Percentiles rank a stretch among this genome's conserved stretches.
These are phyloP conservation scores for Idris sp. DNA, from an alignment of 1,140 invertebrate species.

Conservation along the genomic window DNA sequence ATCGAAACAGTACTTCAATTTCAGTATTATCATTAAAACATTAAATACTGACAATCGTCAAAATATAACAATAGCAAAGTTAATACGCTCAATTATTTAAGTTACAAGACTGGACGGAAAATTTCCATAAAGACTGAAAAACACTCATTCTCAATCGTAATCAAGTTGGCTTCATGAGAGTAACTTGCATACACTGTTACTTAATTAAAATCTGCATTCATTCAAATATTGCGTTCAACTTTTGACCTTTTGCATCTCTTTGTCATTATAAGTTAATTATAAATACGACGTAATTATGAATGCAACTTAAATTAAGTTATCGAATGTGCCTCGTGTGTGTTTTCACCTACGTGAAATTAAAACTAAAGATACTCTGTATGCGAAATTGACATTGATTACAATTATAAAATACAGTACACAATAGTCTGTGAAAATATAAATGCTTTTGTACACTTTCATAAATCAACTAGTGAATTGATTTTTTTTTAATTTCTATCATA, in stretches of 20 bases:
- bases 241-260: conserved; percentile 30
- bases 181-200: conserved; percentile 15
- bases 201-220: conserved; percentile 38
- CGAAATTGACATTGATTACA: too few species aligned
- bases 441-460: too few species aligned
- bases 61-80: conserved; percentile 6
- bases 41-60: conserved; percentile 3
- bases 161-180: conserved; percentile 22
- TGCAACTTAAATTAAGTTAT: conserved; percentile 29
- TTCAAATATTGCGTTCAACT: conserved; percentile 35
- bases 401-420: too few species aligned
- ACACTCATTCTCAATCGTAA: conserved; percentile 3
- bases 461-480: too few species aligned
- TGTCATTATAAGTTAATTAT: conserved; percentile 47
- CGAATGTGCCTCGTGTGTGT: conserved; percentile 13
- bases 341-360: conserved; percentile 39
- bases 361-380: too few species aligned
- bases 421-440: too few species aligned
- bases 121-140: conserved; percentile 20
- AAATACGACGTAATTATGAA: conserved; percentile 42
- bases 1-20: too few species aligned
- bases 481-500: too few species aligned
- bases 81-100: not conserved
- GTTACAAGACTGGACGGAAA: not conserved
- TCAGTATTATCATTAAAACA: conserved; percentile 1